These are phyloP conservation scores for Grantiella picta DNA, from an alignment of 2,113 vertebrate genomes.

Conservation along the genomic window DNA sequence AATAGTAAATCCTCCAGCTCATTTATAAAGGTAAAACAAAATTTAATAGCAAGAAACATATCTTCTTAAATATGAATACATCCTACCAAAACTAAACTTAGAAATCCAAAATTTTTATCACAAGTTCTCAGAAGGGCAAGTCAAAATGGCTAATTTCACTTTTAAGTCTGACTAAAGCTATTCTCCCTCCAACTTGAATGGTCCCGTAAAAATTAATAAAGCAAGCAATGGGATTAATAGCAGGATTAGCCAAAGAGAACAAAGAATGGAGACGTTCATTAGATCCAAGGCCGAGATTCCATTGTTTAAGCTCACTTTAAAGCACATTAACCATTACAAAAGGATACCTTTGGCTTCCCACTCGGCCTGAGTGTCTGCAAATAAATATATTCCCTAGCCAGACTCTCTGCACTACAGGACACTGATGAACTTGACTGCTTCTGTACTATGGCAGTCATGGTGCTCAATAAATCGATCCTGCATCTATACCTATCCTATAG, in stretches of 20 bases:
- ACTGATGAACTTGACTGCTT: background rate
- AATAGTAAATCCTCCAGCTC: background rate
- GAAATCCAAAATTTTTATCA: background rate
- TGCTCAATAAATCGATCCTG: background rate
- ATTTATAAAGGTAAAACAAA: background rate
- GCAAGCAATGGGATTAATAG: background rate
- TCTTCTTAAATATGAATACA: background rate
- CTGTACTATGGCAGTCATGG: rapidly evolving
- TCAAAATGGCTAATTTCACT: background rate
- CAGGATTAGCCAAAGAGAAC: background rate
- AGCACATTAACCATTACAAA: background rate
- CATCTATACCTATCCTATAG: rapidly evolving
- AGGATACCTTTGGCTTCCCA: background rate
- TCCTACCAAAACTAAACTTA: background rate
- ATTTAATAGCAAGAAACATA: background rate
- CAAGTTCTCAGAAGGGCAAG: background rate
- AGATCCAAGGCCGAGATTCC: background rate
- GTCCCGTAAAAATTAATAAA: background rate
- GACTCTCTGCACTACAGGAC: background rate
- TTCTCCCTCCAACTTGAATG: background rate
- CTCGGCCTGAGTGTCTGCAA: background rate
- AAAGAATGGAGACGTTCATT: background rate
- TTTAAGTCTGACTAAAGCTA: background rate
- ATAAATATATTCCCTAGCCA: background rate
- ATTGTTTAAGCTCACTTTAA: background rate